Percentiles rank a stretch among this genome's conserved stretches.
Evolutionary conservation across 1,140 invertebrate species (phyloP).

Genomic region (Atta colombica): DNA sequence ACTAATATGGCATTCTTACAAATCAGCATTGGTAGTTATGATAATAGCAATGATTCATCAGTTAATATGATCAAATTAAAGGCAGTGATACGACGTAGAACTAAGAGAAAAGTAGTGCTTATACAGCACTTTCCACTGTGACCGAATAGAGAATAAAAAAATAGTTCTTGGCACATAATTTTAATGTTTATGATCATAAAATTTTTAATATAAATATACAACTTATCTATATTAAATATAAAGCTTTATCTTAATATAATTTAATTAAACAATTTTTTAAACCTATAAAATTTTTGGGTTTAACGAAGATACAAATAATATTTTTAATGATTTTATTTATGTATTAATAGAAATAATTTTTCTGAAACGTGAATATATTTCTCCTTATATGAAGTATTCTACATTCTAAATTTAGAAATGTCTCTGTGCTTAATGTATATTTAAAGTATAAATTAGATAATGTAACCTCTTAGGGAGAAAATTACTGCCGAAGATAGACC

Average conservation of each 20-base stretch:
- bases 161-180: neutral
- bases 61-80: conserved; percentile 76
- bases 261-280: neutral
- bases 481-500: conserved; percentile 67
- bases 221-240: neutral
- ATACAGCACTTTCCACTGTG: neutral
- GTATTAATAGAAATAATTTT: neutral
- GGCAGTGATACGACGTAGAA: conserved; percentile 61
- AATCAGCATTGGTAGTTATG: conserved; percentile 21
- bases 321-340: neutral
- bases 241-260: neutral
- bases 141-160: neutral
- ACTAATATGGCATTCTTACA: conserved; percentile 12
- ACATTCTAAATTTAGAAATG: conserved; percentile 66
- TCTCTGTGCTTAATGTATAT: conserved; percentile 54
- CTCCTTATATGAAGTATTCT: conserved; percentile 46
- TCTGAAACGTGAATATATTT: neutral
- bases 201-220: neutral
- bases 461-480: conserved; percentile 70
- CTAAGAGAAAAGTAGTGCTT: neutral
- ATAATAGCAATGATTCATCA: conserved; percentile 80
- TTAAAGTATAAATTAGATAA: conserved; percentile 75
- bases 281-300: neutral
- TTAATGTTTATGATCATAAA: neutral
- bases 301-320: neutral